Base-by-base conservation (phyloP, 2,113 vertebrate species). In the Deroptyus accipitrinus region DNA sequence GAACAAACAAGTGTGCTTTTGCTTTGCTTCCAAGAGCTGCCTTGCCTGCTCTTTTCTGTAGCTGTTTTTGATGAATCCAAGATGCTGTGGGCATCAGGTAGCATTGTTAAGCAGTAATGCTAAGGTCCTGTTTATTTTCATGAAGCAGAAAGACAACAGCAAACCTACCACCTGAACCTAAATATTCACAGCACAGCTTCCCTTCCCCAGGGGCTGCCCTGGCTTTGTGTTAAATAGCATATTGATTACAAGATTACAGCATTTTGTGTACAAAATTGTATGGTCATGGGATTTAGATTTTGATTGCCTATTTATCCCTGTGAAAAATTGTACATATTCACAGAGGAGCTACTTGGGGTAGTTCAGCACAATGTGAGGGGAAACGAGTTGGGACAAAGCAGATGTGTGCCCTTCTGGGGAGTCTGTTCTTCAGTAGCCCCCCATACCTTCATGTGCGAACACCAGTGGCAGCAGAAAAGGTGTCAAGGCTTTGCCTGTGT, bases 191-290 rank as follows among this genome's bases (percentile, higher is more conserved):
- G 75, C 46, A 25, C 39, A 81, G 48, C 22, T n/a, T 24, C 48
- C 37, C 37, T 90, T 63, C 80, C 79, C 37, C 16, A 31, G 78
- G 76, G 76, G 24, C 72, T 72, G 46, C 4, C 2, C 37, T 80
- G 54, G 8, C 82, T 96, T 75, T 69, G 51, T 90, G 88, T 68
- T 96, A 94, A 96, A 93, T 86, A 86, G 94, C 52, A 23, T 95
- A 96, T 97, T 96, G 96, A 97, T 96, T 94, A 92, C 90, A 92
- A 94, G 95, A 94, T 96, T 94, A 80, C 84, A 78, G 77, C 77
- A 51, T 83, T 95, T 90, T 90, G 54, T 90, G 20, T 70, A 17
- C 23, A 88, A 82, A 86, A 78, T 48, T 81, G 76, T 74, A 39
- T 28, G 64, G 90, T 93, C 88, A 88, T 82, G 76, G 84, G 69